Evolutionary conservation across 2,113 vertebrate species (phyloP).

Genomic region (Uropsilus gracilis): DNA sequence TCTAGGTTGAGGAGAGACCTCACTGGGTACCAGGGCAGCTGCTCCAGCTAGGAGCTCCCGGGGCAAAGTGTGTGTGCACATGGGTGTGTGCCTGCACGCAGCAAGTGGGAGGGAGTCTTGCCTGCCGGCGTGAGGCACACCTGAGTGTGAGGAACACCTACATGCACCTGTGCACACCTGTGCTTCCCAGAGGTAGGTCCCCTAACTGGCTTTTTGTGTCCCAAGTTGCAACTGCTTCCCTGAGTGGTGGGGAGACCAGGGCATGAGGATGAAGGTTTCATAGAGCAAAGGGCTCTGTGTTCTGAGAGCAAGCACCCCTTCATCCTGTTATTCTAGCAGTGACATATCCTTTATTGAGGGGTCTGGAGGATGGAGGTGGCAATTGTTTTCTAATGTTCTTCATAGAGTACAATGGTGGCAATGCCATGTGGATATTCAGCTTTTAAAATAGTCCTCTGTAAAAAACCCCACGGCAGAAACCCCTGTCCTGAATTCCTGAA

Average conservation of each 20-base stretch:
- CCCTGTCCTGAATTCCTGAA: neutral
- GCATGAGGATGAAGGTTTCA: neutral
- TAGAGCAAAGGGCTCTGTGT: neutral
- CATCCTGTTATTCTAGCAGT: neutral
- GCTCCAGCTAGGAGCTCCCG: too few relatives aligned
- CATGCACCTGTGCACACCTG: fast-evolving
- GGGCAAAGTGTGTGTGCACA: fast-evolving
- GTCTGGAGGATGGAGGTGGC: neutral
- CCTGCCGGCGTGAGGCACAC: too few relatives aligned
- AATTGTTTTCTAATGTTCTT: neutral
- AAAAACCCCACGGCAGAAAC: neutral
- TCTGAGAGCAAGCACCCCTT: neutral
- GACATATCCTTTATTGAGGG: neutral
- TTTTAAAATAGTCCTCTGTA: neutral
- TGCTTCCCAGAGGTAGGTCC: neutral
- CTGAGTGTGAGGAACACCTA: fast-evolving
- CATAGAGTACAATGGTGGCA: neutral
- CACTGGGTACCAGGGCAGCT: neutral
- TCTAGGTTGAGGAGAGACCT: neutral
- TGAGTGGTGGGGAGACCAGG: neutral
- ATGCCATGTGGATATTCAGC: neutral
- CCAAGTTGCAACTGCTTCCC: neutral
- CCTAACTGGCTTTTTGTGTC: neutral
- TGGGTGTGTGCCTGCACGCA: neutral
- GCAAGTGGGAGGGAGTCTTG: neutral